Conservation (phyloP, 2,888 invertebrate species). For the Hanleya hanleyi region DNA sequence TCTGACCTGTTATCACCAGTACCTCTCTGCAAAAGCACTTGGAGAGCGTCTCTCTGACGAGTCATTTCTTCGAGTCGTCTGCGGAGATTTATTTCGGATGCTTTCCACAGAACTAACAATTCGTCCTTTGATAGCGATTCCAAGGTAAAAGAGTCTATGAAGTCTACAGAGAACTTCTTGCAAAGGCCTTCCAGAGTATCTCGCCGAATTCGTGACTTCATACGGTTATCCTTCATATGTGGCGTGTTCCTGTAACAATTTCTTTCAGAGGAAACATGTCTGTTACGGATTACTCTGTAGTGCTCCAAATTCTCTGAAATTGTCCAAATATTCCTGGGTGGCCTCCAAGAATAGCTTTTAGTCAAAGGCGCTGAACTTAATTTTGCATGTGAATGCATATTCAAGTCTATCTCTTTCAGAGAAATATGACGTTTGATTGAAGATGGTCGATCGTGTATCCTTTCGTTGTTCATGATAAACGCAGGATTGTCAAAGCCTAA, state of each 20-base stretch:
- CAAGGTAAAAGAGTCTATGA: constrained; percentile 4
- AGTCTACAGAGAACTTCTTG: background rate
- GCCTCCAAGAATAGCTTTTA: background rate
- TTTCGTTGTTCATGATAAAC: constrained; percentile 7
- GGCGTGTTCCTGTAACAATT: background rate
- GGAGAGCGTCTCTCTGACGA: background rate
- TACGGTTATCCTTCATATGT: constrained; percentile 10
- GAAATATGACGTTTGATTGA: background rate
- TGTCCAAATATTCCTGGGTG: background rate
- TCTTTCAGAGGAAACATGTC: background rate
- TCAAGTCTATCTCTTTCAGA: background rate
- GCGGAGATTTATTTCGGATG: constrained; percentile 1
- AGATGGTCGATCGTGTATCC: background rate
- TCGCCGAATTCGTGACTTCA: background rate
- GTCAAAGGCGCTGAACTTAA: background rate
- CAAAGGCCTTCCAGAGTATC: background rate
- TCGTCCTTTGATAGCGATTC: background rate
- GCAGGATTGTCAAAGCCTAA: background rate
- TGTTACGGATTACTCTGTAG: background rate
- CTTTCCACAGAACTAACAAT: background rate
- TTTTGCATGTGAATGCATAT: background rate
- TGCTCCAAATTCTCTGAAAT: background rate
- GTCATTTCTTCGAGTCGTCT: background rate
- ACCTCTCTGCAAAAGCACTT: background rate
- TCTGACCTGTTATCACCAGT: no score